Percentiles rank a stretch among this genome's conserved stretches.
Evolutionary conservation across 2,113 vertebrate genomes (phyloP).

Genomic region (Passerina amoena): DNA sequence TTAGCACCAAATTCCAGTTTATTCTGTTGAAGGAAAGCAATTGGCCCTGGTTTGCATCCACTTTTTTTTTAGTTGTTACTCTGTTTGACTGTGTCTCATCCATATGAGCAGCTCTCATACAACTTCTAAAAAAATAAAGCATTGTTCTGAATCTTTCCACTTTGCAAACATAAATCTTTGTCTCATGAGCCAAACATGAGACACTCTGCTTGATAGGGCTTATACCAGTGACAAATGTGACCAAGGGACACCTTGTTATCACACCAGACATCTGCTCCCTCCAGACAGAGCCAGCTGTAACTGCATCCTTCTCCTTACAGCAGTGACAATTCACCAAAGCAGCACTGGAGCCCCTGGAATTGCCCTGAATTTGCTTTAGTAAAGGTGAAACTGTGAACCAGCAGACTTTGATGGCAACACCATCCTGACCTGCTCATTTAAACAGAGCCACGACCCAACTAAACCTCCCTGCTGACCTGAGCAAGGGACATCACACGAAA

Average conservation of each 20-base stretch:
- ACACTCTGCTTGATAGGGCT: not conserved
- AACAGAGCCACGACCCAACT: not conserved
- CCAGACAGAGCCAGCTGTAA: not conserved
- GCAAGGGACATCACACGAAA: not conserved
- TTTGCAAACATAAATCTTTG: not conserved
- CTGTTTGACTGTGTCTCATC: not conserved
- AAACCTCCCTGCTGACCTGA: not conserved
- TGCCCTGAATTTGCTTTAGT: not conserved
- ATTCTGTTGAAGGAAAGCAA: not conserved
- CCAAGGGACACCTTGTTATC: not conserved
- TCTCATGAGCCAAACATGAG: not conserved
- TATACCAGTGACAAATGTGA: not conserved
- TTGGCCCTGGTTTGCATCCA: not conserved
- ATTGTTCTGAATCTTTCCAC: not conserved
- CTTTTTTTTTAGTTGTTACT: not conserved
- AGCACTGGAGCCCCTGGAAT: not conserved
- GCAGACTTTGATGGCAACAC: not conserved
- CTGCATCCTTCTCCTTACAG: not conserved
- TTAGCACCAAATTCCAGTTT: not conserved
- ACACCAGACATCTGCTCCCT: not conserved
- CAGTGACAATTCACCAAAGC: not conserved
- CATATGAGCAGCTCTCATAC: not conserved
- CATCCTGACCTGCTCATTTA: not conserved
- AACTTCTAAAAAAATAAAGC: not conserved
- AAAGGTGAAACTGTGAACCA: not conserved